Evolutionary conservation across 2,888 invertebrate species (phyloP).

Genomic region (Sinotaia quadrata): DNA sequence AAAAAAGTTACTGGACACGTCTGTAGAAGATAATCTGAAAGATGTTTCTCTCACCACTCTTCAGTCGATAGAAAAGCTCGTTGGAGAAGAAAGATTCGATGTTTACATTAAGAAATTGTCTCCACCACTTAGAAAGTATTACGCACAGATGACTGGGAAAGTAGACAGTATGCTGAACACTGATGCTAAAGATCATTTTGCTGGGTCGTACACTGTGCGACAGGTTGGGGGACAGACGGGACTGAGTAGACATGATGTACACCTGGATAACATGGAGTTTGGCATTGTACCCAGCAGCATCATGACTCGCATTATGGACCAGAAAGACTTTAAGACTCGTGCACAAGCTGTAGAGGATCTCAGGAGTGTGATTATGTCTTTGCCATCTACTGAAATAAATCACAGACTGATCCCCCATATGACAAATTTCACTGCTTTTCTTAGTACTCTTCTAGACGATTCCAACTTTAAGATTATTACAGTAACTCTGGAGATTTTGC

Average conservation of each 20-base stretch:
- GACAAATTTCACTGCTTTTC: conserved; percentile 78
- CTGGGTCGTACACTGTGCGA: conserved; percentile 24
- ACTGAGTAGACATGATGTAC: conserved; percentile 35
- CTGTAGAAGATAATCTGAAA: conserved; percentile 64
- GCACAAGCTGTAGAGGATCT: conserved; percentile 78
- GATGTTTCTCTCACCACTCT: conserved; percentile 68
- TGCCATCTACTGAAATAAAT: conserved; percentile 54
- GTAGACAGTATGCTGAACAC: conserved; percentile 32
- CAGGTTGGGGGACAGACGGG: conserved; percentile 14
- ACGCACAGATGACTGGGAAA: conserved; percentile 54
- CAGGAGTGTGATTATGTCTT: conserved; percentile 74
- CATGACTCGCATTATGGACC: conserved; percentile 71
- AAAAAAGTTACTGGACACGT: conserved; percentile 63
- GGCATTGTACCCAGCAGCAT: conserved; percentile 73
- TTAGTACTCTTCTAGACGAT: conserved; percentile 78
- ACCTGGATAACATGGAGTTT: conserved; percentile 65
- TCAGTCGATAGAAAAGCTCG: conserved; percentile 69
- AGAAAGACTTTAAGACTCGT: conserved; percentile 77
- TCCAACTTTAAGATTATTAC: conserved; percentile 76
- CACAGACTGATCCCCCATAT: conserved; percentile 77
- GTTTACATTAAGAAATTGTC: conserved; percentile 63
- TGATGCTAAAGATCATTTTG: conserved; percentile 24
- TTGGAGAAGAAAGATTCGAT: conserved; percentile 70
- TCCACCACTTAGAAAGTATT: conserved; percentile 56
- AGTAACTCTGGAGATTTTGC: conserved; percentile 73